Evolutionary conservation across 2,797 vertebrate species (phyloP), one percentile per base, ranked within the genome.

Genomic region (Vireo griseus): DNA sequence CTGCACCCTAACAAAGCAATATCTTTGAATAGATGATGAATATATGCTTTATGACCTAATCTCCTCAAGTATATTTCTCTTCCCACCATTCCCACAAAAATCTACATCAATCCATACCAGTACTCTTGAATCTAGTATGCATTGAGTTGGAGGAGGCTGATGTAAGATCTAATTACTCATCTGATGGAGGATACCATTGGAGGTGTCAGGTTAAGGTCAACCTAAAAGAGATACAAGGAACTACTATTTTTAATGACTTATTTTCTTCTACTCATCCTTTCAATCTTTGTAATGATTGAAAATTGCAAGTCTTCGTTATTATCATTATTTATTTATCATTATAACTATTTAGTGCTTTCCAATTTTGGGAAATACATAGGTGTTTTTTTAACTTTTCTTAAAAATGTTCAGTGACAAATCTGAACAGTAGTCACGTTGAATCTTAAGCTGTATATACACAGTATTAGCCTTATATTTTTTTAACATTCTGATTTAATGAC

Each of bases 41-140:
- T 66, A 44, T n/a, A 9, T 88, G 68, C 90, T 95, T 95, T 86
- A 93, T 69, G n/a, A 82, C 21, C 50, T 86, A 66, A 82, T 90
- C 63, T 91, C 10, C 39, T 83, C 35, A 65, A 91, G 26, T n/a
- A 55, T 71, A 76, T 89, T 84, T 84, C 48, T 71, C 21, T 92
- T 81, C 31, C 73, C 48, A 88, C 29, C 16, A 26, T 55, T 14
- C 10, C 15, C 28, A 65, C 47, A 88, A 81, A 92, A 86, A 90
- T 42, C 52, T 77, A 57, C 67, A 66, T 81, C 61, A 69, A 44
- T 77, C 22, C 47, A 59, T 57, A 73, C 24, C 40, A 82, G 16
- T 54, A 39, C 55, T 74, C 37, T 33, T 82, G 45, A 88, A 63
- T 66, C 26, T 82, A 79, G 81, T 57, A 71, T 42, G 14, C 51